phyloP scores from a whole-genome alignment of 2,797 vertebrate species.

The Tolypeutes matacus region DNA sequence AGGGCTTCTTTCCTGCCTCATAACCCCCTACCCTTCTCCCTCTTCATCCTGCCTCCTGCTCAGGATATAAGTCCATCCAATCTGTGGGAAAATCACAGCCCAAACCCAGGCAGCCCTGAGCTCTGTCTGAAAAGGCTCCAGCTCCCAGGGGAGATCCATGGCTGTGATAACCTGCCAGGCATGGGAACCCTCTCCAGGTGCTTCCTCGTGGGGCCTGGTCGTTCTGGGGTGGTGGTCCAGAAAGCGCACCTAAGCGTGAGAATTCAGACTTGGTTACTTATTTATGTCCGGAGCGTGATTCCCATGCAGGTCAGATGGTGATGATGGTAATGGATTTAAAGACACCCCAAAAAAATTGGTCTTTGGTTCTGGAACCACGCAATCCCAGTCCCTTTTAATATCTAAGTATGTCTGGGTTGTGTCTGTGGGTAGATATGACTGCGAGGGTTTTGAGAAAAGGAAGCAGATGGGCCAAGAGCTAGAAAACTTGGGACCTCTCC shows the following conservation, averaged over 20 bases:
- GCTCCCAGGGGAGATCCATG: constrained; percentile 33
- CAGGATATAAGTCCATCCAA: constrained; percentile 53
- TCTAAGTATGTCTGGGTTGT: not conserved
- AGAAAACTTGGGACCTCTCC: not conserved
- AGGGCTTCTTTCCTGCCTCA: not conserved
- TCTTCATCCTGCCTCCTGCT: not conserved
- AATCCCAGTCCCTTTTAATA: not conserved
- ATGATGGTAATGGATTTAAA: not conserved
- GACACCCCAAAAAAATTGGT: not conserved
- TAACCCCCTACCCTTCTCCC: not conserved
- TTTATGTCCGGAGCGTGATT: not conserved
- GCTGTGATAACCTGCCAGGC: constrained; percentile 5
- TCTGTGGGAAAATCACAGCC: constrained; percentile 70
- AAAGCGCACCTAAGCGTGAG: not conserved
- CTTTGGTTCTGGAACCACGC: not conserved
- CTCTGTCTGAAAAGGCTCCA: not conserved
- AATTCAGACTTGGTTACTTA: not conserved
- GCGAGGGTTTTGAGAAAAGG: not conserved
- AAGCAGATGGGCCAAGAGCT: not conserved
- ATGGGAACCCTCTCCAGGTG: constrained; percentile 9
- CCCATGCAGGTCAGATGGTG: not conserved
- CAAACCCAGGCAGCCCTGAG: constrained; percentile 67
- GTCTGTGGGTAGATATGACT: no score
- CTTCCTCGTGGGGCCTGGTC: not conserved
- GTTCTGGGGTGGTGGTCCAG: not conserved